phyloP scores from a whole-genome alignment of 2,113 vertebrate species.

The Rhynchomys soricoides region DNA sequence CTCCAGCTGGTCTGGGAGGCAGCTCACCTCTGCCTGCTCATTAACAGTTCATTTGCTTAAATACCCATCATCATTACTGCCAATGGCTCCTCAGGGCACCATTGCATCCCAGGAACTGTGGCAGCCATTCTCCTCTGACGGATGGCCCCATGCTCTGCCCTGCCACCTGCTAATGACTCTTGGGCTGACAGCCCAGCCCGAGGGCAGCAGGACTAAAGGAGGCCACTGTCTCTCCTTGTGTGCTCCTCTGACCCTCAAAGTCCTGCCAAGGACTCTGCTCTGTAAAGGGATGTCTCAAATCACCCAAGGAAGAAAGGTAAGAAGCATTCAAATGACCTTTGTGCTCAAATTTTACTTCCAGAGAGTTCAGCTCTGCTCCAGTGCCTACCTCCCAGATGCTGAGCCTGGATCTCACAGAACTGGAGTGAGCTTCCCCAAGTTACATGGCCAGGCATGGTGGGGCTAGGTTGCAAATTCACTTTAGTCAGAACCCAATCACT shows the following conservation, averaged over 20 bases:
- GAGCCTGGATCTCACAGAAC: not conserved
- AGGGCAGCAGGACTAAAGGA: slow-evolving; percentile 53
- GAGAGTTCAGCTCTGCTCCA: not conserved
- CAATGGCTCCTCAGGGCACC: slow-evolving; percentile 85
- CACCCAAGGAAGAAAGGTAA: not conserved
- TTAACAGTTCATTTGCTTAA: slow-evolving; percentile 91
- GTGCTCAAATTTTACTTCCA: not conserved
- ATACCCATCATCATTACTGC: slow-evolving; percentile 87
- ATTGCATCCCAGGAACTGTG: slow-evolving; percentile 82
- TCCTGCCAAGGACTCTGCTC: slow-evolving; percentile 23
- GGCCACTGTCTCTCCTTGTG: slow-evolving; percentile 55
- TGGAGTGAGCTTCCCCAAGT: not conserved
- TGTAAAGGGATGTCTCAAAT: not conserved
- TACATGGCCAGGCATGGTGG: not conserved
- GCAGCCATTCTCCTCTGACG: slow-evolving; percentile 87
- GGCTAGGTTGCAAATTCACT: not conserved
- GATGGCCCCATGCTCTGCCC: slow-evolving; percentile 76
- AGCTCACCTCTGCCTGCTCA: slow-evolving; percentile 88
- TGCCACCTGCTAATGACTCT: slow-evolving; percentile 86
- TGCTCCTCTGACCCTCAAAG: slow-evolving; percentile 61
- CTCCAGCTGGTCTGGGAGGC: slow-evolving; percentile 89
- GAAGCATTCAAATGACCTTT: not conserved
- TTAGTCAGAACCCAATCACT: not conserved
- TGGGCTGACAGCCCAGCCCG: slow-evolving; percentile 81
- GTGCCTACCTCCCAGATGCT: not conserved